Conservation (phyloP, 92 coral and sea anemone species). For the Heliopora coerulea region DNA sequence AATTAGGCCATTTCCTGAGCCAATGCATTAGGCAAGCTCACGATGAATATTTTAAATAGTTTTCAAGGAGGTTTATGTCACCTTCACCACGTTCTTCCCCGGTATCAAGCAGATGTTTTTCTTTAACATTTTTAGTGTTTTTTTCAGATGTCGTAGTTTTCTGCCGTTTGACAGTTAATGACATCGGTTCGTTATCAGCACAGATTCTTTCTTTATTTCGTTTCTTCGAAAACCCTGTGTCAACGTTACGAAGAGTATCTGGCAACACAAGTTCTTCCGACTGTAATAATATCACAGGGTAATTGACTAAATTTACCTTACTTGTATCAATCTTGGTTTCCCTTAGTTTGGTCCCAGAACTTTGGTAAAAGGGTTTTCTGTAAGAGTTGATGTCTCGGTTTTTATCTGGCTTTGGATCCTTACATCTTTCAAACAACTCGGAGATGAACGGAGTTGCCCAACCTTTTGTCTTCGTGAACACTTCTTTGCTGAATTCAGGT, state of each 20-base stretch:
- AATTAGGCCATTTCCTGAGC: too few species aligned
- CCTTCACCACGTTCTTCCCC: not conserved
- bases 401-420: not conserved
- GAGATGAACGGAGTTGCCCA: slow-evolving; percentile 69
- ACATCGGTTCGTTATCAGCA: not conserved
- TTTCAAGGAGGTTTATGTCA: slow-evolving; percentile 14
- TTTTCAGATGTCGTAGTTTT: not conserved
- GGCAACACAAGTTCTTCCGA: slow-evolving; percentile 24
- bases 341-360: not conserved
- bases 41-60: slow-evolving; percentile 15
- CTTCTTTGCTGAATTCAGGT: slow-evolving; percentile 45
- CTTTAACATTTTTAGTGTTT: not conserved
- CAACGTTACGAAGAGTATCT: slow-evolving; percentile 8
- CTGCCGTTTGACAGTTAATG: not conserved
- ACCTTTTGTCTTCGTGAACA: slow-evolving; percentile 56
- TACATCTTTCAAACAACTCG: slow-evolving; percentile 3
- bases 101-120: not conserved
- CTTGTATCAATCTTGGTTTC: not conserved
- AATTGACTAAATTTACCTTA: not conserved
- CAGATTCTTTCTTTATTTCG: not conserved
- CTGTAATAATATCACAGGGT: slow-evolving; percentile 19
- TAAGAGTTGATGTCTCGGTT: not conserved
- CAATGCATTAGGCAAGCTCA: not conserved
- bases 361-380: not conserved
- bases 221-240: not conserved